Conservation (phyloP, 1,140 invertebrate genomes). For the Himalopsyche phryganea region DNA sequence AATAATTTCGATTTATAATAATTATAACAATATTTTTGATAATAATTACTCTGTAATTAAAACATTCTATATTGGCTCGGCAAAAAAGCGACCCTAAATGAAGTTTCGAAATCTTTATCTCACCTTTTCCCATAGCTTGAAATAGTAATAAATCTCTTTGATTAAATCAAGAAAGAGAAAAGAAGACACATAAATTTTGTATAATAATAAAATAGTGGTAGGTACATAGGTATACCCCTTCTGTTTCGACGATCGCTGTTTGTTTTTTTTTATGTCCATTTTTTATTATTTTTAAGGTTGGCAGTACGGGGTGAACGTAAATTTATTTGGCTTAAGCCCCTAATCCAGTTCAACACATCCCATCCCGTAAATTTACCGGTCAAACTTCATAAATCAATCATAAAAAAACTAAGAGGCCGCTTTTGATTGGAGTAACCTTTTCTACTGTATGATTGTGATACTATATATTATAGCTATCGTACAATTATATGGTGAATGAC, state of each 20-base stretch:
- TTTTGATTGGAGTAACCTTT: constrained; percentile 29
- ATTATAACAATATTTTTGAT: too few relatives aligned
- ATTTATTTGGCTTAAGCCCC: constrained; percentile 32
- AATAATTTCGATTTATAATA: too few relatives aligned
- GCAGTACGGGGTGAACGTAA: constrained; percentile 26
- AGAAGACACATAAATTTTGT: constrained; percentile 34
- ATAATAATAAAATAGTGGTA: constrained; percentile 30
- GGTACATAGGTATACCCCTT: constrained; percentile 18
- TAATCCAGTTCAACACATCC: constrained; percentile 35
- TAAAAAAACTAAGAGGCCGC: constrained; percentile 31
- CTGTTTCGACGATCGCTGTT: constrained; percentile 9
- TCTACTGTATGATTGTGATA: neutral
- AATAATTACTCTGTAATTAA: constrained; percentile 18
- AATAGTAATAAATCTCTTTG: constrained; percentile 32
- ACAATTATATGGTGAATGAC: neutral
- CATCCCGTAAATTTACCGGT: constrained; percentile 30
- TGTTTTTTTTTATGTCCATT: constrained; percentile 8
- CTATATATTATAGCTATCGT: neutral
- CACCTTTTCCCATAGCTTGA: constrained; percentile 19
- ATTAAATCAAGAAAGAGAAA: constrained; percentile 36
- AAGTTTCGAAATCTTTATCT: constrained; percentile 25
- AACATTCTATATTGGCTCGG: constrained; percentile 19
- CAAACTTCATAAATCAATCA: constrained; percentile 35
- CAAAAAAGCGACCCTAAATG: constrained; percentile 24
- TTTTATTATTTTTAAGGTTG: constrained; percentile 23